Evolutionary conservation across 2,888 invertebrate species (phyloP).

Genomic region (Theretra japonica): DNA sequence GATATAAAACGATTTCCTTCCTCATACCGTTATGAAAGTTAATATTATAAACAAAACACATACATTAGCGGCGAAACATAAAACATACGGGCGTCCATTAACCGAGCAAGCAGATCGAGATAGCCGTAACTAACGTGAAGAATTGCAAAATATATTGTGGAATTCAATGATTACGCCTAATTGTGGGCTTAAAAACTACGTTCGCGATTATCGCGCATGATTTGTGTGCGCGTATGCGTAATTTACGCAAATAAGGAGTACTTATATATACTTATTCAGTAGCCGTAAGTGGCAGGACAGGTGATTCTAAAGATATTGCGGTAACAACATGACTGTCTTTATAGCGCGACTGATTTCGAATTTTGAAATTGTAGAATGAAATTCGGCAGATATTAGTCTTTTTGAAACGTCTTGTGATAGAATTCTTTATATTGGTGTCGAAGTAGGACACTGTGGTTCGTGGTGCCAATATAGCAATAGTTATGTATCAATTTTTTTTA

Average conservation of each 20-base stretch:
- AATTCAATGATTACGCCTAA: slow-evolving; percentile 23
- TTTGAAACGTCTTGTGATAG: no score
- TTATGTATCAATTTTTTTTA: no score
- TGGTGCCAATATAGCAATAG: no score
- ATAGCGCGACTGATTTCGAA: no score
- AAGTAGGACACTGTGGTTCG: no score
- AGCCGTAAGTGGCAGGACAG: not conserved
- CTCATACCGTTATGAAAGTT: slow-evolving; percentile 35
- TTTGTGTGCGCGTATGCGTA: slow-evolving; percentile 2
- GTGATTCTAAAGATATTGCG: not conserved
- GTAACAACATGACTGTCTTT: no score
- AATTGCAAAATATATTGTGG: slow-evolving; percentile 28
- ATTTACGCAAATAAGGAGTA: slow-evolving; percentile 15
- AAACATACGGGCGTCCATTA: slow-evolving; percentile 23
- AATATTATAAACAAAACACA: not conserved
- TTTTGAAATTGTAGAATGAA: no score
- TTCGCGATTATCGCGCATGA: slow-evolving; percentile 9
- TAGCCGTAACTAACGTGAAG: slow-evolving; percentile 25
- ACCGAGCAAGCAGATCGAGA: slow-evolving; percentile 23
- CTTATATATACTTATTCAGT: slow-evolving; percentile 18
- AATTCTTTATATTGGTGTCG: no score
- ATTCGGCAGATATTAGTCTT: no score
- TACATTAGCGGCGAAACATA: slow-evolving; percentile 23
- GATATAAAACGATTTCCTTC: slow-evolving; percentile 9
- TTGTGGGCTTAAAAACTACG: slow-evolving; percentile 18